phyloP scores from a whole-genome alignment of 2,797 vertebrate genomes.

The Acanthurus lineatus region DNA sequence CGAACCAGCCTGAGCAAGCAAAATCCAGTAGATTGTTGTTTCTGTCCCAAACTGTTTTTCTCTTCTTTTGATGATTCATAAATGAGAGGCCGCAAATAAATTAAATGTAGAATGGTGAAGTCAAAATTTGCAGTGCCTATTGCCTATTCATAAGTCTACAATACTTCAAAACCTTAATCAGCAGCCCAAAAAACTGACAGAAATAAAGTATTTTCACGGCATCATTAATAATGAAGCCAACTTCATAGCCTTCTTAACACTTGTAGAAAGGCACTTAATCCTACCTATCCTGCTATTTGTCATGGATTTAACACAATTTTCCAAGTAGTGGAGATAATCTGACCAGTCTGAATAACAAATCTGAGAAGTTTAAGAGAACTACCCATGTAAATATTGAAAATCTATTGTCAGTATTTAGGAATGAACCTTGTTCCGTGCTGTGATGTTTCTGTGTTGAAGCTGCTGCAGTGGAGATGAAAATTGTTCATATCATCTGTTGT shows the following conservation, averaged over 20 bases:
- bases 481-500: slow-evolving; percentile 2
- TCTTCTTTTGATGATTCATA: slow-evolving; percentile 37
- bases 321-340: slow-evolving; percentile 20
- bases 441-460: slow-evolving; percentile 5
- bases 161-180: slow-evolving; percentile 56
- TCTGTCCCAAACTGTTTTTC: slow-evolving; percentile 45
- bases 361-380: slow-evolving; percentile 18
- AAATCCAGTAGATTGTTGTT: slow-evolving; percentile 54
- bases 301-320: slow-evolving; percentile 29
- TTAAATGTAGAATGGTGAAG: slow-evolving; percentile 36
- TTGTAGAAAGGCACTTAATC: slow-evolving; percentile 24
- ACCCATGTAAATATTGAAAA: slow-evolving; percentile 12
- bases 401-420: slow-evolving; percentile 9
- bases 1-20: slow-evolving; percentile 53
- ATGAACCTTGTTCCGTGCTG: slow-evolving; percentile 2
- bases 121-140: slow-evolving; percentile 38
- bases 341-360: slow-evolving; percentile 23
- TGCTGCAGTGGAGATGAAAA: neutral
- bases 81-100: slow-evolving; percentile 65
- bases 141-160: slow-evolving; percentile 68
- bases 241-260: neutral
- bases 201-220: slow-evolving; percentile 41
- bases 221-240: slow-evolving; percentile 32
- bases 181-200: slow-evolving; percentile 50
- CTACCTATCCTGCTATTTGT: slow-evolving; percentile 34